Percentiles rank a stretch among this genome's conserved stretches.
Conservation (phyloP, 2,797 vertebrate species). For the Lacerta bilineata region DNA sequence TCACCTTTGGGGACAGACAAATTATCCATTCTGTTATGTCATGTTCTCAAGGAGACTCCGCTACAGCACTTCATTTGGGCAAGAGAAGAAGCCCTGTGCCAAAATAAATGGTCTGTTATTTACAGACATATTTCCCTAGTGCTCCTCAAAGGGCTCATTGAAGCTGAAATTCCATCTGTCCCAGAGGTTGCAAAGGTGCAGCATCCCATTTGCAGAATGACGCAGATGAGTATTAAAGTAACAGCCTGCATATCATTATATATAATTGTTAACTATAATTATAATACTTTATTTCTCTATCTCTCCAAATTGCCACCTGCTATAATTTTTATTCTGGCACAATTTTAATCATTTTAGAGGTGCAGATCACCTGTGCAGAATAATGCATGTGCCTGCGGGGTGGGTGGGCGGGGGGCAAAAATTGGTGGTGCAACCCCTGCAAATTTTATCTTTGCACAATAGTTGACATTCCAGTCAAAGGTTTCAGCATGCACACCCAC, state of each 20-base stretch:
- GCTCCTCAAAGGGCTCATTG: slow-evolving; percentile 64
- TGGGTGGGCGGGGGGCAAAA: background rate
- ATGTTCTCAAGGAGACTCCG: slow-evolving; percentile 64
- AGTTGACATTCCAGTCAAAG: no score
- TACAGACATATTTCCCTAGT: slow-evolving; percentile 66
- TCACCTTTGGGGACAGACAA: slow-evolving; percentile 68
- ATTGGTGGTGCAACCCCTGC: no score
- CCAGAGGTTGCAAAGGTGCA: slow-evolving; percentile 58
- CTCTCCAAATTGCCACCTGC: slow-evolving; percentile 48
- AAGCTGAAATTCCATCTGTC: slow-evolving; percentile 63
- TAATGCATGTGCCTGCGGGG: background rate
- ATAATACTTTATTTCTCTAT: slow-evolving; percentile 56
- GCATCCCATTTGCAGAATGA: slow-evolving; percentile 58
- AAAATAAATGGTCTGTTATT: slow-evolving; percentile 67
- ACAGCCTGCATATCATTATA: slow-evolving; percentile 62
- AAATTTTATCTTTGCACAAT: no score
- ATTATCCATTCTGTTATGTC: slow-evolving; percentile 67
- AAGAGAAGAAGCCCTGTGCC: slow-evolving; percentile 50
- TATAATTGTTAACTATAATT: slow-evolving; percentile 69
- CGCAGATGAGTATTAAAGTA: slow-evolving; percentile 52
- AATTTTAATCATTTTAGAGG: slow-evolving; percentile 23
- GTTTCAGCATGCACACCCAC: no score
- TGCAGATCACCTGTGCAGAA: slow-evolving; percentile 19
- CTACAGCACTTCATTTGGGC: slow-evolving; percentile 57
- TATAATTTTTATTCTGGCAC: slow-evolving; percentile 49